phyloP scores from a whole-genome alignment of 2,113 vertebrate species.

The Lepidothrix coronata region DNA sequence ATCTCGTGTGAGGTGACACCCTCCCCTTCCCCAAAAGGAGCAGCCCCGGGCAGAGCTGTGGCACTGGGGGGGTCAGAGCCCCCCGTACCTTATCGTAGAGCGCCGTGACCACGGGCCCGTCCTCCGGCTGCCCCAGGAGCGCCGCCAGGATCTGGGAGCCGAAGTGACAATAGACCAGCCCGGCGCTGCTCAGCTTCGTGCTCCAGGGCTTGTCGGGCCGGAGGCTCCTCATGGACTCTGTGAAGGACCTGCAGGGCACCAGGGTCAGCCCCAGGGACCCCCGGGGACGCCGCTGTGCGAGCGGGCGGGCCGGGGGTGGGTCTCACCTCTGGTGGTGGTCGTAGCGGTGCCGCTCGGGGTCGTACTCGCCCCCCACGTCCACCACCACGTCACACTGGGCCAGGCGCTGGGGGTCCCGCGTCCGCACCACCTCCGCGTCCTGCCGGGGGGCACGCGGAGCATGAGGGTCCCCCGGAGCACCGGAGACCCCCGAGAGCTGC shows the following conservation, averaged over 20 bases:
- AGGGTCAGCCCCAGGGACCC: neutral
- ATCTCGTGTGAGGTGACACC: neutral
- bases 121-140: slow-evolving; percentile 76
- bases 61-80: fast-evolving
- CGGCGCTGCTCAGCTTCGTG: slow-evolving; percentile 94
- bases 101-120: slow-evolving; percentile 73
- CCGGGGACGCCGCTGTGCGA: fast-evolving
- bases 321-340: slow-evolving; percentile 94
- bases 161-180: slow-evolving; percentile 90
- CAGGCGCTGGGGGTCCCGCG: slow-evolving; percentile 81
- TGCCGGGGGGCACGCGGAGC: neutral
- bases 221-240: slow-evolving; percentile 83
- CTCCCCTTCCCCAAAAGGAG: neutral
- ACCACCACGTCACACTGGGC: slow-evolving; percentile 87
- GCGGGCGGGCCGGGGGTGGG: fast-evolving
- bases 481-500: neutral
- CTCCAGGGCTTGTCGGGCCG: slow-evolving; percentile 87
- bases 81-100: slow-evolving; percentile 87
- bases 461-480: neutral
- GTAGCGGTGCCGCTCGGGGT: slow-evolving; percentile 85
- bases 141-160: slow-evolving; percentile 81
- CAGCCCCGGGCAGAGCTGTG: neutral
- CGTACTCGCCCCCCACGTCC: slow-evolving; percentile 91
- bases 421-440: slow-evolving; percentile 89
- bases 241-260: slow-evolving; percentile 78